A percentile compares a stretch with the other conserved stretches of the same genome.
These are phyloP conservation scores for Troides aeacus DNA, from an alignment of 2,888 invertebrate genomes.

Conservation along the genomic window DNA sequence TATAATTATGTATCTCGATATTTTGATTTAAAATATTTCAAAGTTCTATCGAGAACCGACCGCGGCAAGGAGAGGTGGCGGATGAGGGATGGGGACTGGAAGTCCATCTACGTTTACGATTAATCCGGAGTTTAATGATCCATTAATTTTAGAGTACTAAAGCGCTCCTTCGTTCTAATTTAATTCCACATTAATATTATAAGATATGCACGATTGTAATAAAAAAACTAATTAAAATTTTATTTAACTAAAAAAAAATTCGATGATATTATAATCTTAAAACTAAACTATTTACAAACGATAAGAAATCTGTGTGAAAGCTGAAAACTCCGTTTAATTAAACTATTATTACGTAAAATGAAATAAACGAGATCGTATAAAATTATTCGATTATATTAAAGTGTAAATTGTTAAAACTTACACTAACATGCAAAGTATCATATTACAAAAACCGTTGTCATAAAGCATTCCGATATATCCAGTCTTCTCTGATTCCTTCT, in stretches of 20 bases:
- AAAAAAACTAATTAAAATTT: neutral
- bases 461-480: conserved; percentile 47
- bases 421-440: conserved; percentile 39
- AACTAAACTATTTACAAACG: conserved; percentile 20
- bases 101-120: conserved; percentile 10
- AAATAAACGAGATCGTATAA: conserved; percentile 12
- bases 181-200: neutral
- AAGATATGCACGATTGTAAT: conserved; percentile 10
- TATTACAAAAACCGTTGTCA: conserved; percentile 38
- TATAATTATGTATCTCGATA: conserved; percentile 17
- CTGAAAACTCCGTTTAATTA: conserved; percentile 12
- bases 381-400: conserved; percentile 3
- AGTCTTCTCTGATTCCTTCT: conserved; percentile 60
- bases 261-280: conserved; percentile 14
- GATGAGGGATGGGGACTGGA: neutral
- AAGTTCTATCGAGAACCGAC: conserved; percentile 9
- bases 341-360: conserved; percentile 16
- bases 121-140: conserved; percentile 18
- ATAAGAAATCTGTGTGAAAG: conserved; percentile 25
- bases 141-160: conserved; percentile 2
- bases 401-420: conserved; percentile 12
- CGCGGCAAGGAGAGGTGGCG: neutral
- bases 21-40: conserved; percentile 12
- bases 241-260: conserved; percentile 13
- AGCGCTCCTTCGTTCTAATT: neutral